Conservation (phyloP, 2,888 invertebrate species). For the Agrotis clavis region DNA sequence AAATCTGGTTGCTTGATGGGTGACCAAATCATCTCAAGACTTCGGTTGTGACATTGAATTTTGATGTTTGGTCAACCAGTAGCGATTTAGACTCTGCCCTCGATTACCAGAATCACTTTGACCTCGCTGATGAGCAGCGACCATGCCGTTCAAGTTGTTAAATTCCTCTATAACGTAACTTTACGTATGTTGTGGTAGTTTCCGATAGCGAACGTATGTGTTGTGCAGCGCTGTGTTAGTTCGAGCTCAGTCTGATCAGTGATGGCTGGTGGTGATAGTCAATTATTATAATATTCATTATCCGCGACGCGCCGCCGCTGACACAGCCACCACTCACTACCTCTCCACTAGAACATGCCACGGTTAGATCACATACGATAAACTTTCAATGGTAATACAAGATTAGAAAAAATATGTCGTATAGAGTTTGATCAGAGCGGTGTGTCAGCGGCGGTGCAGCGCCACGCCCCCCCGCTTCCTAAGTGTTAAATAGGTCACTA, state of each 20-base stretch:
- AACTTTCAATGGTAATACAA: neutral
- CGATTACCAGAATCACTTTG: neutral
- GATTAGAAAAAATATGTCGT: neutral
- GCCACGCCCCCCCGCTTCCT: constrained; percentile 77
- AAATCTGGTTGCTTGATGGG: neutral
- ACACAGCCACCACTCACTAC: constrained; percentile 36
- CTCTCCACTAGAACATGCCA: neutral
- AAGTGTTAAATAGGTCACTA: constrained; percentile 83
- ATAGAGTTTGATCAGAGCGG: constrained; percentile 29
- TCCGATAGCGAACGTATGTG: constrained; percentile 54
- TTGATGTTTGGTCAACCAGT: constrained; percentile 6
- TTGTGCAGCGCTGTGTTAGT: constrained; percentile 57
- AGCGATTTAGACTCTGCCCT: neutral
- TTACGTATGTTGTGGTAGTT: constrained; percentile 10
- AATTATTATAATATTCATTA: constrained; percentile 86
- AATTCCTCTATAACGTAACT: constrained; percentile 7
- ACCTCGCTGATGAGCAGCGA: neutral
- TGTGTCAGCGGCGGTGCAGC: constrained; percentile 69
- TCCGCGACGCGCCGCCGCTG: constrained; percentile 67
- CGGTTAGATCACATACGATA: neutral
- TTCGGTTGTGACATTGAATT: constrained; percentile 25
- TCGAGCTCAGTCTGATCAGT: constrained; percentile 70
- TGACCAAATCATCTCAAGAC: constrained; percentile 13
- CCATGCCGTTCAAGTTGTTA: neutral
- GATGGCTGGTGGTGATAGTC: constrained; percentile 80